Conservation (phyloP, 2,797 vertebrate genomes). For the Margarornis squamiger region DNA sequence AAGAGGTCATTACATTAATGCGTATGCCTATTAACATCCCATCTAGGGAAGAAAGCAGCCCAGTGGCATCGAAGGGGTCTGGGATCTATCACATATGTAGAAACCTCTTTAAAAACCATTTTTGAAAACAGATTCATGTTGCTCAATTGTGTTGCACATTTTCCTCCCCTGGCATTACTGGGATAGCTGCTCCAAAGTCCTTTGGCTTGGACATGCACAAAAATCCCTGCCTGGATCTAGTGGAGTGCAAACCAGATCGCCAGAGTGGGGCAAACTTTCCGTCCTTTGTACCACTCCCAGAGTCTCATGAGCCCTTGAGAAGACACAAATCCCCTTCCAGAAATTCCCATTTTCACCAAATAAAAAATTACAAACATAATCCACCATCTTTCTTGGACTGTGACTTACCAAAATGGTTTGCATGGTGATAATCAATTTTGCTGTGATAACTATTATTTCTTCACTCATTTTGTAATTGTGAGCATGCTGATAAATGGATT, state of each 20-base stretch:
- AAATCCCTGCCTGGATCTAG: background rate
- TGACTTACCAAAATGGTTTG: background rate
- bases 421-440: background rate
- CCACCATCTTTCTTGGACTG: background rate
- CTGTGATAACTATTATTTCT: background rate
- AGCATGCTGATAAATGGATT: background rate
- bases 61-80: background rate
- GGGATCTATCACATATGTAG: rapidly evolving
- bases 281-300: background rate
- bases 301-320: background rate
- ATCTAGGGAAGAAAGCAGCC: conserved; percentile 1
- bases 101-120: background rate
- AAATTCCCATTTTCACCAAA: background rate
- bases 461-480: conserved; percentile 1
- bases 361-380: background rate
- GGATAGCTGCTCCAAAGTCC: background rate
- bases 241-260: background rate
- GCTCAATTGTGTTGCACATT: rapidly evolving
- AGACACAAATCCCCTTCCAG: background rate
- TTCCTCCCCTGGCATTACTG: rapidly evolving
- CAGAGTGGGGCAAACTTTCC: background rate
- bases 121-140: background rate
- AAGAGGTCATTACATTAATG: conserved; percentile 58
- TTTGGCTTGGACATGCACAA: background rate
- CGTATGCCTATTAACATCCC: conserved; percentile 63